Conservation (phyloP, 1,140 invertebrate genomes). For the Holcopasites calliopsidis region DNA sequence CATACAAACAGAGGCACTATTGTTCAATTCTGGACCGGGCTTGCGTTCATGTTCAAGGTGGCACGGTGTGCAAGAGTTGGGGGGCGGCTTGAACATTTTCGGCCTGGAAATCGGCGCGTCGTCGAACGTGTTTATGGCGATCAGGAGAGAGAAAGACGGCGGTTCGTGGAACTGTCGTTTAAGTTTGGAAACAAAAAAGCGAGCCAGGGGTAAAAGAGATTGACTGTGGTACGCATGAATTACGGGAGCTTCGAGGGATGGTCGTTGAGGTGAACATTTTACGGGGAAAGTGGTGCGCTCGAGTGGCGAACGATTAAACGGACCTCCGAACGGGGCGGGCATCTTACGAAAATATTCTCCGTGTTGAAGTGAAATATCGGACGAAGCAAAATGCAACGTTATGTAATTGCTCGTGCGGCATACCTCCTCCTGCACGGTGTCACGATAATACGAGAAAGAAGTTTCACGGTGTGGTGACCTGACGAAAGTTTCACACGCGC, state of each 20-base stretch:
- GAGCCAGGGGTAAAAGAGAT: too few relatives aligned
- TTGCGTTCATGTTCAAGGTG: background rate
- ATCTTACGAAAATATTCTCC: too few relatives aligned
- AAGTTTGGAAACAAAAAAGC: background rate
- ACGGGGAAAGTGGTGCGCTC: too few relatives aligned
- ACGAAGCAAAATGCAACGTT: background rate
- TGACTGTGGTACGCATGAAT: too few relatives aligned
- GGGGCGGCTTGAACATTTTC: background rate
- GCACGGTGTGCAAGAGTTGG: background rate
- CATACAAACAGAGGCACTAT: background rate
- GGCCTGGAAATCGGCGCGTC: background rate
- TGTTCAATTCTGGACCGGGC: background rate
- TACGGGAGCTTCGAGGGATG: too few relatives aligned
- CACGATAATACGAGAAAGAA: background rate
- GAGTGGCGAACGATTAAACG: too few relatives aligned
- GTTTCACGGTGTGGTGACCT: background rate
- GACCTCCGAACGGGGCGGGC: too few relatives aligned
- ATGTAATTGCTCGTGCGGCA: background rate
- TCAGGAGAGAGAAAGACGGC: background rate
- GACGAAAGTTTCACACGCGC: background rate
- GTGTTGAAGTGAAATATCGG: too few relatives aligned
- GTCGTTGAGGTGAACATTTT: too few relatives aligned
- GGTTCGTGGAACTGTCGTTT: background rate
- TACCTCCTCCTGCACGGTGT: background rate
- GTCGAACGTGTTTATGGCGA: background rate